phyloP scores from a whole-genome alignment of 1,140 invertebrate genomes.

The Macrobrachium rosenbergii region DNA sequence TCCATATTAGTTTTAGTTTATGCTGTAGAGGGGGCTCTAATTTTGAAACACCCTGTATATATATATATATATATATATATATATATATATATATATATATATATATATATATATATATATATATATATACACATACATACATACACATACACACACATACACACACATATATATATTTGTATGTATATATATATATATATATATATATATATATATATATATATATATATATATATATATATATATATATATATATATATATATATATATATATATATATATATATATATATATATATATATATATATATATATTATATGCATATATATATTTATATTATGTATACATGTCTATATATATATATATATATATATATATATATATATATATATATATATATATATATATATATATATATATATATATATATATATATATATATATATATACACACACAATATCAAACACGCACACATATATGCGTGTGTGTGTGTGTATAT shows the following conservation, averaged over 20 bases:
- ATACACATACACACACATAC: conserved; percentile 23
- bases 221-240: conserved; percentile 27
- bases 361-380: conserved; percentile 1
- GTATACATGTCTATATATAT: not conserved
- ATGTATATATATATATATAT: not conserved
- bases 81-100: not conserved
- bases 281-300: conserved; percentile 28
- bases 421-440: conserved; percentile 4
- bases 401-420: no score
- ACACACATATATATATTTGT: conserved; percentile 25
- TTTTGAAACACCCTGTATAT: no score
- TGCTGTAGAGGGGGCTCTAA: no score
- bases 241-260: conserved; percentile 31
- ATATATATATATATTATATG: no score
- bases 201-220: conserved; percentile 15
- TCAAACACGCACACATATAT: conserved; percentile 8
- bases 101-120: conserved; percentile 18
- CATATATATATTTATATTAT: conserved; percentile 14
- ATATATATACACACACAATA: conserved; percentile 16
- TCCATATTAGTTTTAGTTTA: no score
- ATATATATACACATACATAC: conserved; percentile 21
- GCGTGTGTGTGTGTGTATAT: not conserved
- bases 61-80: conserved; percentile 10
- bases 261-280: conserved; percentile 24
- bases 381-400: not conserved